phyloP scores from a whole-genome alignment of 2,113 vertebrate species.

The Periophthalmodon schlosseri region DNA sequence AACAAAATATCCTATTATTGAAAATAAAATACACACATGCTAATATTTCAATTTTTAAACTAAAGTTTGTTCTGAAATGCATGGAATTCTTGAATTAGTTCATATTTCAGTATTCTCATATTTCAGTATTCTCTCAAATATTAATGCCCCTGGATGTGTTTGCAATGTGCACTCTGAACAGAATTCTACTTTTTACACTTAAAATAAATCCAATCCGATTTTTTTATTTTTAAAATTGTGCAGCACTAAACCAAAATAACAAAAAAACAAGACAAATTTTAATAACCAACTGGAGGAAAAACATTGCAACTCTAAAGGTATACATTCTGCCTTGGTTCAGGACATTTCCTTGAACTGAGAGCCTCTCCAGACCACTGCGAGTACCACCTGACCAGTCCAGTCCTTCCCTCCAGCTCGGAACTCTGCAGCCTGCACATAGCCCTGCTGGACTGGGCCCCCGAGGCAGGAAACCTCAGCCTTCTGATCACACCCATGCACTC shows the following conservation, averaged over 20 bases:
- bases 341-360: conserved; percentile 75
- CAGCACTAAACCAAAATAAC: background rate
- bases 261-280: background rate
- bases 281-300: background rate
- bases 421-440: conserved; percentile 71
- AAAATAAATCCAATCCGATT: too few relatives aligned
- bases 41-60: too few relatives aligned
- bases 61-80: too few relatives aligned
- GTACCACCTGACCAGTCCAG: conserved; percentile 72
- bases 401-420: conserved; percentile 52
- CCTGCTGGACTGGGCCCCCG: conserved; percentile 56
- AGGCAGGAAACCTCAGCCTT: conserved; percentile 67
- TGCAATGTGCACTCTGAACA: too few relatives aligned
- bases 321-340: conserved; percentile 51
- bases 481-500: conserved; percentile 58
- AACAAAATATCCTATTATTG: too few relatives aligned
- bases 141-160: too few relatives aligned
- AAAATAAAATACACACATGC: too few relatives aligned
- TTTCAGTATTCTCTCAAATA: too few relatives aligned
- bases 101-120: too few relatives aligned
- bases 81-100: too few relatives aligned
- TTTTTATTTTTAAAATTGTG: too few relatives aligned
- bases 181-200: too few relatives aligned
- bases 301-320: background rate
- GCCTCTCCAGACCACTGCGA: conserved; percentile 59